A percentile compares a stretch with the other conserved stretches of the same genome.
Evolutionary conservation across 2,797 vertebrate genomes (phyloP).

Genomic region (Lophura swinhoii): DNA sequence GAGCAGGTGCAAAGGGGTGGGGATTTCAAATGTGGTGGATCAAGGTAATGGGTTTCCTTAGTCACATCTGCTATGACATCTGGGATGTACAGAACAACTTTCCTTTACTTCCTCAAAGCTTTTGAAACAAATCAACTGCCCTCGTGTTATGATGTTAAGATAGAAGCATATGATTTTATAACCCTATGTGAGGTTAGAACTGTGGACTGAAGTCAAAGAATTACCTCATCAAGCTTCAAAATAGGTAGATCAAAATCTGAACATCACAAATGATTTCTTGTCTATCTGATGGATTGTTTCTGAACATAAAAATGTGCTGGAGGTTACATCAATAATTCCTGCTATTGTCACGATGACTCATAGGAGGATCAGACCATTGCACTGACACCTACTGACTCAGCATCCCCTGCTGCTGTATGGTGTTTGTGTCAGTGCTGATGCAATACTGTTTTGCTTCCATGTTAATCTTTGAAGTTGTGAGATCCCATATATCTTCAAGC

Average conservation of each 20-base stretch:
- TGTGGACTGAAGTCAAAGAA: neutral
- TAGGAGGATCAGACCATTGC: neutral
- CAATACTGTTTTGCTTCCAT: neutral
- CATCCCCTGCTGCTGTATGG: neutral
- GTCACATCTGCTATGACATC: neutral
- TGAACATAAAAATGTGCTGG: neutral
- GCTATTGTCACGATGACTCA: neutral
- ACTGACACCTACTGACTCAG: constrained; percentile 29
- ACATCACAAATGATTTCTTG: neutral
- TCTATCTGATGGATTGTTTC: neutral
- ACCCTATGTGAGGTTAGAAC: neutral
- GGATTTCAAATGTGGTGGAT: neutral
- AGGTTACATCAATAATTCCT: neutral
- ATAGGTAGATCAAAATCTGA: neutral
- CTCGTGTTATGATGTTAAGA: fast-evolving
- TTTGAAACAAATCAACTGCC: neutral
- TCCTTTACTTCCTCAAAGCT: neutral
- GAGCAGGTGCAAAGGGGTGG: constrained; percentile 31
- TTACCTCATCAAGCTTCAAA: neutral
- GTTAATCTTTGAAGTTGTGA: neutral
- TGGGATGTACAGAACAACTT: neutral
- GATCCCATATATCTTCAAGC: neutral
- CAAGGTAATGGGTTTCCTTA: neutral
- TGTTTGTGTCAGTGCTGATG: neutral
- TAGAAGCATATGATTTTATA: fast-evolving